Conservation (phyloP, 2,888 invertebrate species). For the Eristalinus sepulchralis region DNA sequence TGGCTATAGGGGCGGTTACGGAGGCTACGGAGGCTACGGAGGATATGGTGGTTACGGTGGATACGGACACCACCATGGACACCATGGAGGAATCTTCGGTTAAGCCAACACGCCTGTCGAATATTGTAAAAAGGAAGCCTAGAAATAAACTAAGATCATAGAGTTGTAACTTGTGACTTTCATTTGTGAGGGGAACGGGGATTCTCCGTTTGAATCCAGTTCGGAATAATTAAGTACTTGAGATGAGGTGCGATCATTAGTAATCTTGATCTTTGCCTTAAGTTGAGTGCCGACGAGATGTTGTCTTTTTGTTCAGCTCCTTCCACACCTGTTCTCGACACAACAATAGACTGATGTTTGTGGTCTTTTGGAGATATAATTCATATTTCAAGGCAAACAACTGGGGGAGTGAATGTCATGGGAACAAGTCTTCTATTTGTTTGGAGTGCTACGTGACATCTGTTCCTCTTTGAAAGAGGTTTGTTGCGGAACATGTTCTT, state of each 20-base stretch:
- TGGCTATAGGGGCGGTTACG: neutral
- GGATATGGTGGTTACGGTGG: constrained; percentile 41
- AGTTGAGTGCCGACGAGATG: neutral
- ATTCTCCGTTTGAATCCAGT: neutral
- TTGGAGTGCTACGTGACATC: neutral
- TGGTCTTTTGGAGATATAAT: neutral
- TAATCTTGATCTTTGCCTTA: neutral
- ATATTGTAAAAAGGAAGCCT: neutral
- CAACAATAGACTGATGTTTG: neutral
- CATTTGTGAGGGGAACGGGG: neutral
- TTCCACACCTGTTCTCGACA: neutral
- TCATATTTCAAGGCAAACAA: neutral
- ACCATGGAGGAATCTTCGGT: constrained; percentile 18
- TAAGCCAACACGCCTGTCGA: neutral
- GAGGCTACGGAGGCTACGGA: constrained; percentile 58
- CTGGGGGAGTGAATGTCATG: neutral
- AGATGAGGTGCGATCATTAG: neutral
- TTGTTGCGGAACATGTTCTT: no score
- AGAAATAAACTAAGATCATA: neutral
- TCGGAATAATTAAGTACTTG: neutral
- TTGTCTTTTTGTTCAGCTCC: neutral
- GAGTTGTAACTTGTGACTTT: neutral
- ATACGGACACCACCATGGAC: neutral
- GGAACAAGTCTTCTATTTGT: neutral
- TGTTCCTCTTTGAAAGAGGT: no score